Base-by-base conservation (phyloP, 2,888 invertebrate species). In the Torymus auratus region DNA sequence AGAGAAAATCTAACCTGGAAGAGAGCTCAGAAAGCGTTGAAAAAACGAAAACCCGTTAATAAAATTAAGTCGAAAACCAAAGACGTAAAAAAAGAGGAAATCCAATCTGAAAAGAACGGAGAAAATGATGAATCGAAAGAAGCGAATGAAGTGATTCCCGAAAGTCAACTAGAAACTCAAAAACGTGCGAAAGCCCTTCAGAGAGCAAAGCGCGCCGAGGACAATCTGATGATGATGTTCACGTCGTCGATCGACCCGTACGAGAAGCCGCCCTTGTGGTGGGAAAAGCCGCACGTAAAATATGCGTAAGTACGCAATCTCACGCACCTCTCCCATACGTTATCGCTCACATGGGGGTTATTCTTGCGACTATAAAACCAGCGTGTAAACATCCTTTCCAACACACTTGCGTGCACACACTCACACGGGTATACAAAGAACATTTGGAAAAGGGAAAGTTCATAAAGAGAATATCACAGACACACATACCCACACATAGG, bases 251-350 rank as follows among this genome's bases (percentile, higher is more conserved):
- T 65, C 60, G 85, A 86, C 72, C 85, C 84, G 2, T 64, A 84
- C 55, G 84, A 84, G 1, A 71, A 73, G 62, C 80, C 75, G 11
- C 73, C 83, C 7, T 41, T 50, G 2, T 86, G 85, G 85, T 86
- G 85, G 85, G 84, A 86, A 67, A 58, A 56, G 28, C 64, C 82
- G 10, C 83, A 80, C 20, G 78, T 85, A 0, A 85, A 83, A 84
- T 86, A 85, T 74, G 84, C 85, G 85, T 86, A 79, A 83, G 86
- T 85, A 70, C 17, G 13, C 17, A 28, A 17, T 69, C 56, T 23
- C 14, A 23, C n/a, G 55, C 7, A 28, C 56, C 28, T 3, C 2
- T 2, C n/a, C 28, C 15, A 13, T n/a, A n/a, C 11, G 7, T n/a
- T 41, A 41, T 41, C 41, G 5, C 41, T 41, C 41, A 41, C 41